Base-by-base conservation (phyloP, 2,888 invertebrate species). In the Aproaerema taeniolella region DNA sequence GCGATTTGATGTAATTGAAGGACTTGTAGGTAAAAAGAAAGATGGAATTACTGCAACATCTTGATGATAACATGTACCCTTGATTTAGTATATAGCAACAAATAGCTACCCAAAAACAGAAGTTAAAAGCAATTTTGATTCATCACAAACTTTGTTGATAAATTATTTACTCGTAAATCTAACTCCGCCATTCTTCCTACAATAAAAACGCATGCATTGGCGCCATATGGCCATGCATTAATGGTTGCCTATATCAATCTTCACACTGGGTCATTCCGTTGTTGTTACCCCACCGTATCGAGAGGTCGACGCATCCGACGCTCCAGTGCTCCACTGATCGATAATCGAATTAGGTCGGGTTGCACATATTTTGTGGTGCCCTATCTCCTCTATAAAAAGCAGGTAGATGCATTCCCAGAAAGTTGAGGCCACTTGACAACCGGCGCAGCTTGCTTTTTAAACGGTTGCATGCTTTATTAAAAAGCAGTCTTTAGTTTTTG, bases 361-460 rank as follows among this genome's bases (percentile, higher is more conserved):
- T 65, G 58, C 59, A 50, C 66, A 71, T 73, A 71, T 71, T n/a
- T 73, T 73, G 69, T 67, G 57, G 58, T 62, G 61, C 58, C 63
- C 67, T 69, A 76, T 77, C 70, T 71, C 49, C 31, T 52, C 62
- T 70, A 72, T 72, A 76, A 80, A 79, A 73, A 78, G 73, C 85
- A 85, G 85, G 85, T 83, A 85, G 83, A 70, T 69, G 67, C 65
- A 69, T 82, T 81, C 82, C 64, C 67, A 68, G 78, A 76, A 80
- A 52, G 55, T 64, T 55, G 54, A 67, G 58, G 60, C 64, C 67
- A 67, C 71, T 74, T 58, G 68, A 73, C 7, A 53, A 53, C 56
- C 54, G 49, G 55, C 50, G 47, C 52, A 20, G 52, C 47, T 54
- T 52, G 53, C 46, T 47, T 43, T 50, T 54, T 38, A 36, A 56